phyloP scores from a whole-genome alignment of 2,113 vertebrate species.

The Ploceus nigricollis region DNA sequence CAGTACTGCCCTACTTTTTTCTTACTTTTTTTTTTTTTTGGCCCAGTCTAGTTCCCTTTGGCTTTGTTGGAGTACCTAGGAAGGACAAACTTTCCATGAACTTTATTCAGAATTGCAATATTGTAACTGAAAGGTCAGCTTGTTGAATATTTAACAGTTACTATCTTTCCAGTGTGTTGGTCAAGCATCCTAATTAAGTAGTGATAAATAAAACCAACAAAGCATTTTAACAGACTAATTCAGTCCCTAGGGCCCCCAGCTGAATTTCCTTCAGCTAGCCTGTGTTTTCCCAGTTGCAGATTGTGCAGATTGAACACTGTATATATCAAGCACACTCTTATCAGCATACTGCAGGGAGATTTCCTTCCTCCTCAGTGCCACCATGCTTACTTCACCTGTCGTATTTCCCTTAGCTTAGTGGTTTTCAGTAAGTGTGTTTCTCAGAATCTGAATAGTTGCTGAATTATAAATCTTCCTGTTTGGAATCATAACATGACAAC shows the following conservation, averaged over 20 bases:
- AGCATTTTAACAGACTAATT: slow-evolving; percentile 36
- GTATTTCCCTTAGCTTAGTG: background rate
- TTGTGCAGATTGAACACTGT: background rate
- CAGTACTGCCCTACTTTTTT: background rate
- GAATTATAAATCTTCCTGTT: background rate
- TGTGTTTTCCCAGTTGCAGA: background rate
- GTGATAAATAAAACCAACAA: slow-evolving; percentile 28
- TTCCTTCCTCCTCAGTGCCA: slow-evolving; percentile 43
- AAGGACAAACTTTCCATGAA: slow-evolving; percentile 18
- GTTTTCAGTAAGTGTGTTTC: background rate
- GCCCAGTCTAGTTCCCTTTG: background rate
- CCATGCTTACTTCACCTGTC: slow-evolving; percentile 33
- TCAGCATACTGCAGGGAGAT: slow-evolving; percentile 35
- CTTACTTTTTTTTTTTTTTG: background rate
- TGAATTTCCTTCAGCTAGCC: slow-evolving; percentile 39
- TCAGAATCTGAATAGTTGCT: background rate
- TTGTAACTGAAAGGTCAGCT: slow-evolving; percentile 11
- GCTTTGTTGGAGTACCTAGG: slow-evolving; percentile 8
- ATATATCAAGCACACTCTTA: slow-evolving; percentile 19
- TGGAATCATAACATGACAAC: background rate
- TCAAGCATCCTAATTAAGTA: slow-evolving; percentile 39
- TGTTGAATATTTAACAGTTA: slow-evolving; percentile 48
- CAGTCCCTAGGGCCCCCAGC: background rate
- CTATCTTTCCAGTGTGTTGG: slow-evolving; percentile 23
- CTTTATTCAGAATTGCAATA: slow-evolving; percentile 29